phyloP scores from a whole-genome alignment of 2,113 vertebrate genomes.

The Laticauda colubrina region DNA sequence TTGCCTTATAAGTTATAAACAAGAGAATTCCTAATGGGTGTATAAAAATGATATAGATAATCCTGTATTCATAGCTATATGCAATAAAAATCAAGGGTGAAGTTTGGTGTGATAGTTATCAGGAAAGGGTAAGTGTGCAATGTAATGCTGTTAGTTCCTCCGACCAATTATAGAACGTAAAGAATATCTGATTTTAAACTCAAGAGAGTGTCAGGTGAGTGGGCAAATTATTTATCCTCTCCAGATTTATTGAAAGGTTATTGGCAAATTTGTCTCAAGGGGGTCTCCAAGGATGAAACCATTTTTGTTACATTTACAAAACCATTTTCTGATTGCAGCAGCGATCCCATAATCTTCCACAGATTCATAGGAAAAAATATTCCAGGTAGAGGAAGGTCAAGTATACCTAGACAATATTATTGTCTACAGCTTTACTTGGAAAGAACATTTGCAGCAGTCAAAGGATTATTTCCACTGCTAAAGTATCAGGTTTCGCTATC shows the following conservation, averaged over 20 bases:
- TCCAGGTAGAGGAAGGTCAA: background rate
- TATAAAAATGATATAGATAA: background rate
- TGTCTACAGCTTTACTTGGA: background rate
- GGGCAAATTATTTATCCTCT: background rate
- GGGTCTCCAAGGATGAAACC: background rate
- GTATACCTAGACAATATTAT: background rate
- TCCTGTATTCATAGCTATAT: background rate
- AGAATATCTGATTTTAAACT: background rate
- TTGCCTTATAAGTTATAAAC: constrained; percentile 14
- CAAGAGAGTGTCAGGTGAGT: background rate
- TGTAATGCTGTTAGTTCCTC: background rate
- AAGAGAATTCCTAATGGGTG: background rate
- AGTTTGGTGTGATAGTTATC: background rate
- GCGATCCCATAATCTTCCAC: background rate
- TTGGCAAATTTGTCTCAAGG: background rate
- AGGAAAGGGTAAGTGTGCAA: background rate
- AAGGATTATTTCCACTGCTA: background rate
- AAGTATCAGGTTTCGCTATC: background rate
- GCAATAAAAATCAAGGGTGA: background rate
- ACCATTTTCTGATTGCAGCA: background rate
- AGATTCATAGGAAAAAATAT: background rate
- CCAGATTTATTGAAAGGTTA: background rate
- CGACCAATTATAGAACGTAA: background rate
- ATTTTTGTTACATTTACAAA: background rate
- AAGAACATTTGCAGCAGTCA: background rate